These are phyloP conservation scores for Cheilinus undulatus DNA, from an alignment of 2,113 vertebrate genomes.

Conservation along the genomic window DNA sequence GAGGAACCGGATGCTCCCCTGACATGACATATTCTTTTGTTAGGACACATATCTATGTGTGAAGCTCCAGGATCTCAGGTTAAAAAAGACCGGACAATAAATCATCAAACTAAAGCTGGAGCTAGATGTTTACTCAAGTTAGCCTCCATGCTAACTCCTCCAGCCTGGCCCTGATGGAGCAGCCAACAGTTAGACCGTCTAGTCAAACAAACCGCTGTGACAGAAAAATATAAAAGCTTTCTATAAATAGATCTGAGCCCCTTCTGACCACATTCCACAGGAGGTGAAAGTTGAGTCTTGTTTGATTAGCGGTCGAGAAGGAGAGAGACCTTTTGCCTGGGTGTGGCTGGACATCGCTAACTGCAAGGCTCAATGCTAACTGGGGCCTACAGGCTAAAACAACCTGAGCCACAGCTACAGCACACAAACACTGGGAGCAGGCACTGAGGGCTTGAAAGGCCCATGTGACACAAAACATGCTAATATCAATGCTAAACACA, in stretches of 20 bases:
- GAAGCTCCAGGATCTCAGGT: constrained; percentile 32
- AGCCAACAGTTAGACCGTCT: constrained; percentile 56
- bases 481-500: constrained; percentile 49
- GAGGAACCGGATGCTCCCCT: constrained; percentile 39
- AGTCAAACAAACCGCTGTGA: constrained; percentile 64
- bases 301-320: constrained; percentile 61
- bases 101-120: constrained; percentile 35
- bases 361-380: constrained; percentile 35
- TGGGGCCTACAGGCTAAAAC: constrained; percentile 21
- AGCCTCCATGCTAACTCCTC: constrained; percentile 43
- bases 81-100: constrained; percentile 39
- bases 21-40: constrained; percentile 21
- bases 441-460: constrained; percentile 10
- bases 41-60: constrained; percentile 23
- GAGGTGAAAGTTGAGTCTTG: constrained; percentile 78
- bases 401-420: constrained; percentile 18
- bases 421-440: constrained; percentile 1
- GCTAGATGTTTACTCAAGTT: constrained; percentile 62
- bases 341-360: constrained; percentile 63
- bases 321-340: constrained; percentile 66
- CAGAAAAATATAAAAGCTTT: constrained; percentile 68
- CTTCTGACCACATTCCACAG: constrained; percentile 69
- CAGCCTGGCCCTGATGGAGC: constrained; percentile 54
- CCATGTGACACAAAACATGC: constrained; percentile 50
- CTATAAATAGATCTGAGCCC: constrained; percentile 66